These are phyloP conservation scores for Orussus abietinus DNA, from an alignment of 1,140 invertebrate genomes.

Conservation along the genomic window DNA sequence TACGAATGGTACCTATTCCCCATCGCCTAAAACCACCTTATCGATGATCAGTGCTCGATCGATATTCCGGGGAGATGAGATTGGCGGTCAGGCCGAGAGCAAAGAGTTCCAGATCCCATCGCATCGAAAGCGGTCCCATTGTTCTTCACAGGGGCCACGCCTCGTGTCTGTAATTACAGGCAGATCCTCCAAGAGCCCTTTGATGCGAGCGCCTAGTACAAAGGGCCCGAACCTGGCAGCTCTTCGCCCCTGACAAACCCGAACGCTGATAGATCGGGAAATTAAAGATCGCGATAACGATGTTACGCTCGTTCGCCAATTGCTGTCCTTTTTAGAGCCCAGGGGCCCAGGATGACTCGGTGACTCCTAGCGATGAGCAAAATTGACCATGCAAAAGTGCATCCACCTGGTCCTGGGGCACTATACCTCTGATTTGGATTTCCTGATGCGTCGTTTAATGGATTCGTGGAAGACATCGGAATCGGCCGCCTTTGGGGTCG, in stretches of 20 bases:
- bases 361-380: too few species aligned
- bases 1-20: constrained; percentile 42
- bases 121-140: constrained; percentile 45
- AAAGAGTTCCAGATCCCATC: constrained; percentile 41
- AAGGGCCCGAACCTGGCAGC: too few species aligned
- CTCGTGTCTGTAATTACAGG: constrained; percentile 54
- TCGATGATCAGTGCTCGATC: constrained; percentile 45
- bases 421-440: too few species aligned
- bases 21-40: constrained; percentile 48
- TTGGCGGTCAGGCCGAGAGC: constrained; percentile 19
- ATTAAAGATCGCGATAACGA: constrained; percentile 8
- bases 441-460: too few species aligned
- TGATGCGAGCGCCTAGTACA: constrained; percentile 45
- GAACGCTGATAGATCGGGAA: constrained; percentile 2
- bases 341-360: too few species aligned
- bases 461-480: too few species aligned
- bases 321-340: too few species aligned
- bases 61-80: constrained; percentile 44
- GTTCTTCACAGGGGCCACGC: constrained; percentile 49
- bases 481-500: too few species aligned
- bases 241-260: too few species aligned
- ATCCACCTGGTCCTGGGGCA: too few species aligned
- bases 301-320: too few species aligned
- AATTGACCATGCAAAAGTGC: too few species aligned
- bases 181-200: constrained; percentile 47